These are phyloP conservation scores for Atta texana DNA, from an alignment of 1,140 invertebrate species.

Conservation along the genomic window DNA sequence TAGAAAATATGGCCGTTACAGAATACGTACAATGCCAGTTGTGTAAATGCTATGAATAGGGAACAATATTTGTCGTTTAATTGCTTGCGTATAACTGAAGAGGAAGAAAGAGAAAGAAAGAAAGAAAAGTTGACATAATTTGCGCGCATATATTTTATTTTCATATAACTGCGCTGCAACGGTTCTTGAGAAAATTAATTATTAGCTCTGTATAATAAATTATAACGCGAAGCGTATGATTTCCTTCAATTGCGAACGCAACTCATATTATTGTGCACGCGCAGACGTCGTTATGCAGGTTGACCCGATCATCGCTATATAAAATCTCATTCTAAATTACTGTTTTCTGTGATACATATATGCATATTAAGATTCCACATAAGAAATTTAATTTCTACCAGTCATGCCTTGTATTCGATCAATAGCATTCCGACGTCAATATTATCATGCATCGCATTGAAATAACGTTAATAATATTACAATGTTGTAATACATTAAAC, in stretches of 20 bases:
- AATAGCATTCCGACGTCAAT: constrained; percentile 37
- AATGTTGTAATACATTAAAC: neutral
- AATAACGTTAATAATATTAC: constrained; percentile 18
- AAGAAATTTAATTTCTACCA: constrained; percentile 34
- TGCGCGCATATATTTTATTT: constrained; percentile 1
- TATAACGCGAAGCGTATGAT: neutral
- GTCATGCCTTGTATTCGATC: constrained; percentile 37
- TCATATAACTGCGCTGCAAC: neutral
- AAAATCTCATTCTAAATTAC: constrained; percentile 8
- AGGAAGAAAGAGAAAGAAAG: neutral
- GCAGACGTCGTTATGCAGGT: neutral
- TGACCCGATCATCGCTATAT: constrained; percentile 2
- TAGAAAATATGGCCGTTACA: constrained; percentile 15
- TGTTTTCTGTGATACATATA: constrained; percentile 1
- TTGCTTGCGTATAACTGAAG: neutral
- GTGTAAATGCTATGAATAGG: neutral
- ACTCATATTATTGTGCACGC: constrained; percentile 17
- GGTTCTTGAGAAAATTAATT: constrained; percentile 25
- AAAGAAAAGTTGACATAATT: neutral
- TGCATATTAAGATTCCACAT: constrained; percentile 14
- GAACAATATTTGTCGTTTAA: constrained; percentile 6
- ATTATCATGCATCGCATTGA: neutral
- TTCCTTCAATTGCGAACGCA: constrained; percentile 17
- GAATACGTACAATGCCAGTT: neutral
- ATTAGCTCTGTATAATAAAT: neutral